These are phyloP conservation scores for Heliconius eleuchia DNA, from an alignment of 1,140 invertebrate genomes.

Conservation along the genomic window DNA sequence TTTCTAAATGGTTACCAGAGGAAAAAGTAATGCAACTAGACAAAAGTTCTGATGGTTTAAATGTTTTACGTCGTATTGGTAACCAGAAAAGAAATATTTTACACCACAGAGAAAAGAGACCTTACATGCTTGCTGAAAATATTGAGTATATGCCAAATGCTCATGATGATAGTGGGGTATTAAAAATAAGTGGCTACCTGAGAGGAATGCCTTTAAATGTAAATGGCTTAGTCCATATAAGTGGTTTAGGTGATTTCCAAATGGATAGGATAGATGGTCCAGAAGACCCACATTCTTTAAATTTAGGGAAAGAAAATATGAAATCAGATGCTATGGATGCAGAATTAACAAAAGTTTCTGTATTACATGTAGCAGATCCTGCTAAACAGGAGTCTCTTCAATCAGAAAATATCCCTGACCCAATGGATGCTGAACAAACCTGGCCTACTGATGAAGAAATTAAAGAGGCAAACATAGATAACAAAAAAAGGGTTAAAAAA, in stretches of 20 bases:
- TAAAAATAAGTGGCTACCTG: constrained; percentile 93
- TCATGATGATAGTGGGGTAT: constrained; percentile 84
- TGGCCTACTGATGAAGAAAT: constrained; percentile 97
- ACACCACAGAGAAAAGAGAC: constrained; percentile 88
- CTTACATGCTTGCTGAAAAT: constrained; percentile 91
- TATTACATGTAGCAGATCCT: constrained; percentile 86
- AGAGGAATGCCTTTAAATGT: constrained; percentile 90
- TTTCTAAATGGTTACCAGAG: constrained; percentile 90
- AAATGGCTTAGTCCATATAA: constrained; percentile 94
- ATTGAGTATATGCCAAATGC: constrained; percentile 85
- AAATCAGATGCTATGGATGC: constrained; percentile 66
- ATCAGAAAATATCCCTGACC: constrained; percentile 91
- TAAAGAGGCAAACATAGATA: constrained; percentile 85
- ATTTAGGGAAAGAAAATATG: constrained; percentile 75
- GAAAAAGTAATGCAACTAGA: constrained; percentile 91
- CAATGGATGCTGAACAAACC: constrained; percentile 97
- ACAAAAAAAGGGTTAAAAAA: constrained; percentile 87
- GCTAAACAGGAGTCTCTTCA: constrained; percentile 88
- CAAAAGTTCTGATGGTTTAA: constrained; percentile 88
- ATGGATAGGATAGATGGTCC: constrained; percentile 90
- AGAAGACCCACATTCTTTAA: constrained; percentile 89
- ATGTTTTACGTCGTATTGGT: constrained; percentile 90
- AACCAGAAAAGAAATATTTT: constrained; percentile 90
- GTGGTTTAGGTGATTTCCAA: constrained; percentile 96
- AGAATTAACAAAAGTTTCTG: constrained; percentile 66